These are phyloP conservation scores for Anguilla megastoma DNA, from an alignment of 2,797 vertebrate species.

Conservation along the genomic window DNA sequence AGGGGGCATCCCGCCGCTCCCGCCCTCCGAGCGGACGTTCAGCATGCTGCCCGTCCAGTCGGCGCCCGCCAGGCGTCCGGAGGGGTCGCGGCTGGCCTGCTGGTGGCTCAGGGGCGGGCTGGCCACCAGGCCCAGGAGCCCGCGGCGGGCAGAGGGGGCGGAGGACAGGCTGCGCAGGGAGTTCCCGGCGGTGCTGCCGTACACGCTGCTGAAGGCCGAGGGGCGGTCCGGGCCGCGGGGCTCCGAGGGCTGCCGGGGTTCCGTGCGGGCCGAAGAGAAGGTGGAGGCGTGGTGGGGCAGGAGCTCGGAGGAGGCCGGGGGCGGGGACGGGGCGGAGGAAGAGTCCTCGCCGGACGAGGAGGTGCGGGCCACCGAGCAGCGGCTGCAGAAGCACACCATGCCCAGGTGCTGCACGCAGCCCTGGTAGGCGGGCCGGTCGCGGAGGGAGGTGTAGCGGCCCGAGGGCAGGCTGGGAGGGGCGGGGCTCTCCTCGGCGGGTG, in stretches of 20 bases:
- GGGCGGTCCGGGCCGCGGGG: conserved; percentile 82
- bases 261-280: conserved; percentile 89
- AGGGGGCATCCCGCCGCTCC: conserved; percentile 72
- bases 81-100: conserved; percentile 46
- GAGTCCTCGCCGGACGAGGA: conserved; percentile 73
- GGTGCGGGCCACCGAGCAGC: conserved; percentile 83
- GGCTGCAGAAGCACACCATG: conserved; percentile 91
- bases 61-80: conserved; percentile 69
- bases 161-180: conserved; percentile 83
- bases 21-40: conserved; percentile 73
- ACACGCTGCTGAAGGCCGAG: conserved; percentile 97
- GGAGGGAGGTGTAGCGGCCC: conserved; percentile 83
- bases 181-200: conserved; percentile 84
- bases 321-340: conserved; percentile 69
- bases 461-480: conserved; percentile 80
- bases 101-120: conserved; percentile 77
- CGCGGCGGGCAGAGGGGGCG: conserved; percentile 72
- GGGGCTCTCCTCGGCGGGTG: conserved; percentile 54
- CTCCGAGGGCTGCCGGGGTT: conserved; percentile 82
- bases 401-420: conserved; percentile 96
- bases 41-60: conserved; percentile 91
- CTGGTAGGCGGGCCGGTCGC: conserved; percentile 79
- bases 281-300: conserved; percentile 72
- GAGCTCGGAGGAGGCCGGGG: conserved; percentile 69
- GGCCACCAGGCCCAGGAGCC: conserved; percentile 71